Conservation (phyloP, 2,888 invertebrate genomes). For the Biston stratarius region DNA sequence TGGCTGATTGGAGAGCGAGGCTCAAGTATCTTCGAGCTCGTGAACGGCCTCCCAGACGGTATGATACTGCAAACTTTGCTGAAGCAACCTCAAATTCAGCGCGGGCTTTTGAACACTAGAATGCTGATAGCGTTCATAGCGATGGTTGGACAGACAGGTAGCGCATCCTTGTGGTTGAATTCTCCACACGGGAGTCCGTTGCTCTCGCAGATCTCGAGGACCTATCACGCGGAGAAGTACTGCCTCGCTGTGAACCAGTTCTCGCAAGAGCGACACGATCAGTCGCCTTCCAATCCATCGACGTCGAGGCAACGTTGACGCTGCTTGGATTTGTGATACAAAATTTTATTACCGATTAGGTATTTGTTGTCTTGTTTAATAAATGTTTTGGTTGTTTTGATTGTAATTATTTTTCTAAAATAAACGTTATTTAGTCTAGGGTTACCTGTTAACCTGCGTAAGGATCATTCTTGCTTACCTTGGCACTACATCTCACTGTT, state of each 20-base stretch:
- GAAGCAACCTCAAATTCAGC: slow-evolving; percentile 78
- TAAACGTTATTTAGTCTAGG: no score
- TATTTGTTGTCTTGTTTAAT: not conserved
- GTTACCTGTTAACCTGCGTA: no score
- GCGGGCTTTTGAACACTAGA: slow-evolving; percentile 76
- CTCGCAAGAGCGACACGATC: slow-evolving; percentile 60
- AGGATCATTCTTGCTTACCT: no score
- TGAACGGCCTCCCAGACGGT: slow-evolving; percentile 76
- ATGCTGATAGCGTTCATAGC: slow-evolving; percentile 81
- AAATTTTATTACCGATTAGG: not conserved
- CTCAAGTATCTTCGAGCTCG: slow-evolving; percentile 76
- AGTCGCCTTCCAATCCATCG: slow-evolving; percentile 58
- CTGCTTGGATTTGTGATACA: not conserved
- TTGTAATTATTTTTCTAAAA: slow-evolving; percentile 9
- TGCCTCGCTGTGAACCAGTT: slow-evolving; percentile 82
- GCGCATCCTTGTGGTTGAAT: slow-evolving; percentile 77
- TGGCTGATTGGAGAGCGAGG: slow-evolving; percentile 79
- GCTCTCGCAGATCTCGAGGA: slow-evolving; percentile 78
- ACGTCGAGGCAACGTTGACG: slow-evolving; percentile 67
- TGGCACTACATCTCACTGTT: no score
- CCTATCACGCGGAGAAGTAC: slow-evolving; percentile 82
- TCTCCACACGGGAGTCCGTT: slow-evolving; percentile 80
- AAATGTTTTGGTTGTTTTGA: slow-evolving; percentile 11
- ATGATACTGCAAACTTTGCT: slow-evolving; percentile 71
- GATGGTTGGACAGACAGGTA: slow-evolving; percentile 79